These are phyloP conservation scores for Diarsia rubi DNA, from an alignment of 2,888 invertebrate species.

Conservation along the genomic window DNA sequence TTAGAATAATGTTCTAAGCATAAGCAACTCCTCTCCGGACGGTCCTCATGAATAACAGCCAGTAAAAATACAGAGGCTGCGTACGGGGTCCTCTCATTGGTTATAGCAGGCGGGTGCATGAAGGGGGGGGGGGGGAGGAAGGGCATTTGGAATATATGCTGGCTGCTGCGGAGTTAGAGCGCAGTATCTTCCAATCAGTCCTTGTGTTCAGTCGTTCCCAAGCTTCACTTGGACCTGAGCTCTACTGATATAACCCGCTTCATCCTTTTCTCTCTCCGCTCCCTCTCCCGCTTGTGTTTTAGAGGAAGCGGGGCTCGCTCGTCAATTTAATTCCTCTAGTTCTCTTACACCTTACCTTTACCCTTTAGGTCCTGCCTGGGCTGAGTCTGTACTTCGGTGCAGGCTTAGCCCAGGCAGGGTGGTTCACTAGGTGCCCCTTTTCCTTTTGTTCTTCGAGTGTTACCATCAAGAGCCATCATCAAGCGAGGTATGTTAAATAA, in stretches of 20 bases:
- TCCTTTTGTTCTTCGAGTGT: neutral
- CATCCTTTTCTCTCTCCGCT: neutral
- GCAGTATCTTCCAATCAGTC: constrained; percentile 13
- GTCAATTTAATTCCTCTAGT: neutral
- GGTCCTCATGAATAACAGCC: neutral
- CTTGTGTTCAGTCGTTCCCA: constrained; percentile 13
- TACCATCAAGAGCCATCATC: no score
- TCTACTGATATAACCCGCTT: neutral
- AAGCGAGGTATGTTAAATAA: constrained; percentile 9
- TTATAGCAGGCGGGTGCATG: constrained; percentile 10
- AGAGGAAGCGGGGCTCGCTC: neutral
- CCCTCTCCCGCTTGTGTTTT: neutral
- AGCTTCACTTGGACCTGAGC: neutral
- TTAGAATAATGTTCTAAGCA: neutral
- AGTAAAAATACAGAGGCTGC: neutral
- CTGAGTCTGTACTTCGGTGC: neutral
- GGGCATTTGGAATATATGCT: neutral
- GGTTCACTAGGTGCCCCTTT: no score
- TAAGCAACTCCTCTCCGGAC: no score
- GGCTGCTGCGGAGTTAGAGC: constrained; percentile 4
- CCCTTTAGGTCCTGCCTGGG: neutral
- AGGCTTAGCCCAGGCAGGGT: constrained; percentile 12
- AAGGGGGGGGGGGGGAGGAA: constrained; percentile 20
- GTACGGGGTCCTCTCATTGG: constrained; percentile 7
- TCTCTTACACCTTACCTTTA: neutral